Evolutionary conservation across 2,797 vertebrate species (phyloP).

Genomic region (Galagoides demidoff): DNA sequence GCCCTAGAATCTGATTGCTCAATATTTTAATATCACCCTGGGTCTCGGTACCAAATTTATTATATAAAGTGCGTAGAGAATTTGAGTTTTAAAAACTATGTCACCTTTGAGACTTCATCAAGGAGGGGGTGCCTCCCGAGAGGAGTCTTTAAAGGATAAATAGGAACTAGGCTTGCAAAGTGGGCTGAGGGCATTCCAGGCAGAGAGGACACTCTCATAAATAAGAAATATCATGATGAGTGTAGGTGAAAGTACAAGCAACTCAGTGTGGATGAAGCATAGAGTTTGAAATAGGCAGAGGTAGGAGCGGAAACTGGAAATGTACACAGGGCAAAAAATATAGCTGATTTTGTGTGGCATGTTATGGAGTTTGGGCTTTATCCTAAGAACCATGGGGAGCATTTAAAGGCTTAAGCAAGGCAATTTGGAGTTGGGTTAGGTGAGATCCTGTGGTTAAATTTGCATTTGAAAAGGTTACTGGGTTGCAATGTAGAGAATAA

Average conservation of each 20-base stretch:
- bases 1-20: neutral
- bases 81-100: slow-evolving; percentile 48
- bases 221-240: neutral
- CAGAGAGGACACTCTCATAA: neutral
- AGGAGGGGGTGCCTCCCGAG: neutral
- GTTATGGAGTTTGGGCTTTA: neutral
- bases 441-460: neutral
- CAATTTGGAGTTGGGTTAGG: neutral
- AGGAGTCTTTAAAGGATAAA: slow-evolving; percentile 33
- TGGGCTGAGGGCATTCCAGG: neutral
- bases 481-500: neutral
- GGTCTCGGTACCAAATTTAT: slow-evolving; percentile 20
- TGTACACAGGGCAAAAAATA: neutral
- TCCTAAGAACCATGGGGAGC: neutral
- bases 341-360: neutral
- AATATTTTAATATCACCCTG: slow-evolving; percentile 50
- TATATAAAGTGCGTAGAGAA: slow-evolving; percentile 40
- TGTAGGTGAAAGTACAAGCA: neutral
- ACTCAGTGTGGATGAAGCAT: neutral
- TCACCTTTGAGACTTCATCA: slow-evolving; percentile 43
- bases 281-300: neutral
- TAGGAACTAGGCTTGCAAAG: slow-evolving; percentile 7
- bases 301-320: slow-evolving; percentile 7
- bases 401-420: slow-evolving; percentile 44
- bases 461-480: slow-evolving; percentile 51